These are phyloP conservation scores for Stenopsyche tienmushanensis DNA, from an alignment of 1,140 invertebrate species.

Conservation along the genomic window DNA sequence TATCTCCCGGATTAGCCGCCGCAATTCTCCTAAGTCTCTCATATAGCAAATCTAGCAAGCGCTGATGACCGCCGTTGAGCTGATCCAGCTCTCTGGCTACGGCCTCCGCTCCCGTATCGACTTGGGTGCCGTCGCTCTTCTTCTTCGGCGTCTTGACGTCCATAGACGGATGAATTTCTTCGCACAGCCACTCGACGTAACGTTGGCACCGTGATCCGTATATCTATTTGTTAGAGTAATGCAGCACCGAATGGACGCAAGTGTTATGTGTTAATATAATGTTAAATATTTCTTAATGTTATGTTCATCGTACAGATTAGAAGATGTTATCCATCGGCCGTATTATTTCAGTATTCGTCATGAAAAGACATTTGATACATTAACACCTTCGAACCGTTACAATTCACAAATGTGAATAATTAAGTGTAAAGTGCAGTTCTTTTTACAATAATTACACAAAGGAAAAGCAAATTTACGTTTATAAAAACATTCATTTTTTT, in stretches of 20 bases:
- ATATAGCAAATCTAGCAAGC: slow-evolving; percentile 71
- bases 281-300: slow-evolving; percentile 6
- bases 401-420: too few relatives aligned
- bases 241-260: slow-evolving; percentile 31
- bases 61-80: slow-evolving; percentile 79
- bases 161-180: slow-evolving; percentile 81
- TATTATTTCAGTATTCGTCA: too few relatives aligned
- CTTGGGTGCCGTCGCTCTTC: slow-evolving; percentile 47
- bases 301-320: background rate
- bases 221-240: slow-evolving; percentile 63
- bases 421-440: too few relatives aligned
- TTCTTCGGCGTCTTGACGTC: slow-evolving; percentile 58
- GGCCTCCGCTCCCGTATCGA: slow-evolving; percentile 68
- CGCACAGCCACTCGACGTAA: slow-evolving; percentile 84
- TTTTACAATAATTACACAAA: too few relatives aligned
- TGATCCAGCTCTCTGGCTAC: slow-evolving; percentile 84
- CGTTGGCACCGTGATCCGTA: slow-evolving; percentile 84
- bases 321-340: background rate
- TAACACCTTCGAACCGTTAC: too few relatives aligned
- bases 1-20: slow-evolving; percentile 59
- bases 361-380: too few relatives aligned
- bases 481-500: too few relatives aligned
- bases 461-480: too few relatives aligned
- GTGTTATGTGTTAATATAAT: slow-evolving; percentile 24
- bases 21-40: slow-evolving; percentile 62